Percentiles rank a stretch among this genome's conserved stretches.
Evolutionary conservation across 1,140 invertebrate genomes (phyloP).

Genomic region (Zelostemma sp.): DNA sequence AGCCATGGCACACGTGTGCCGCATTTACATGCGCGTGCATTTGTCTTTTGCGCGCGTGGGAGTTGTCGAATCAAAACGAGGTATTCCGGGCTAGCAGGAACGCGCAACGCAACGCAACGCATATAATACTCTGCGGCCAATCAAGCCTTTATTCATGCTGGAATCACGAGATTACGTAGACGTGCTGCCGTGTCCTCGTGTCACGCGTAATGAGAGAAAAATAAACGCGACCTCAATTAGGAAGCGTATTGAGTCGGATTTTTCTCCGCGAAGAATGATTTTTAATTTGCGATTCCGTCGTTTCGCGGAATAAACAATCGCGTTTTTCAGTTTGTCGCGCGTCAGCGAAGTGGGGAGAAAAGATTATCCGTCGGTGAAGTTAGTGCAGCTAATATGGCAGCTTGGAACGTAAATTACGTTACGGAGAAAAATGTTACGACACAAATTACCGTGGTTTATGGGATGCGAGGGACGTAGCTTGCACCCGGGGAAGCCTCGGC

Average conservation of each 20-base stretch:
- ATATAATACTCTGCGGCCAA: slow-evolving; percentile 49
- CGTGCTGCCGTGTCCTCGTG: slow-evolving; percentile 31
- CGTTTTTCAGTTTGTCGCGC: background rate
- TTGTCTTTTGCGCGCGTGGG: slow-evolving; percentile 22
- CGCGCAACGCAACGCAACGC: slow-evolving; percentile 23
- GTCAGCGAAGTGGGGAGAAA: background rate
- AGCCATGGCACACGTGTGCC: slow-evolving; percentile 8
- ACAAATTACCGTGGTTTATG: slow-evolving; percentile 3
- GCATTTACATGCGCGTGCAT: slow-evolving; percentile 28
- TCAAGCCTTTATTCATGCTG: slow-evolving; percentile 60
- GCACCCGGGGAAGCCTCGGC: background rate
- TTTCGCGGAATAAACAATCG: background rate
- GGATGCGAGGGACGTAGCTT: background rate
- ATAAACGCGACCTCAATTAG: slow-evolving; percentile 19
- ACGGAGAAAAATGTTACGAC: background rate
- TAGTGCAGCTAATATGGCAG: background rate
- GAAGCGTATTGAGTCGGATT: background rate
- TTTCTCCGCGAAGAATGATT: background rate
- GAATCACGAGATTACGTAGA: slow-evolving; percentile 59
- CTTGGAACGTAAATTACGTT: background rate
- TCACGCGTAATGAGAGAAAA: slow-evolving; percentile 8
- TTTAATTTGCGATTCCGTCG: background rate
- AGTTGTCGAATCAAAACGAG: slow-evolving; percentile 4
- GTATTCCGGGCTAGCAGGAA: slow-evolving; percentile 44
- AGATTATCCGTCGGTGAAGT: background rate